Evolutionary conservation across 2,797 vertebrate species (phyloP), one percentile per base, ranked within the genome.

Genomic region (Anableps anableps): DNA sequence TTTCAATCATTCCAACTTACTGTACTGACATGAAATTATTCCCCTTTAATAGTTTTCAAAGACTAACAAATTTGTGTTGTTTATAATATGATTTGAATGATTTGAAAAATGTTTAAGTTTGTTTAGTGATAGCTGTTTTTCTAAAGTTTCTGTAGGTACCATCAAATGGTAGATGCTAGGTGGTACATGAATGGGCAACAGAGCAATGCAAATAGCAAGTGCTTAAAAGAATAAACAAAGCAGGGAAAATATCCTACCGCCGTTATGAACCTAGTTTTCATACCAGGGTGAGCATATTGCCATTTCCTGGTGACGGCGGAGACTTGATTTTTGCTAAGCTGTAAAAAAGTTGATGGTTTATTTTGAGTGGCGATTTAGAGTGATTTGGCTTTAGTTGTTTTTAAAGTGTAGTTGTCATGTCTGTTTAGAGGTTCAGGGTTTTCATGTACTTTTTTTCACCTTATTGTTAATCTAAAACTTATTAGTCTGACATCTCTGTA

Each of bases 401-500:
- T 29, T 60, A 29, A 11, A 23, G 53, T 26, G 34, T 64, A 34
- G 47, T 29, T 5, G 19, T 58, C 34, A 55, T 48, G 38, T 66
- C 47, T 81, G 47, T 80, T 86, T 45, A 43, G n/a, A 36, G 48
- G 55, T 75, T 83, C 34, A 55, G 23, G 77, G 60, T 66, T 23
- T 50, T 34, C 23, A 21, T 62, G 5, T 80, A 17, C 31, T 70
- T 74, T 38, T 74, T 68, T 48, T 86, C 58, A 83, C 70, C 83
- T 47, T 80, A 47, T 16, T 76, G 76, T 82, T 82, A 36, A 58
- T 75, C 79, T 82, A 31, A 73, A 76, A 83, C 77, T 77, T 75
- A 85, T 89, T 87, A 58, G 53, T 45, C 77, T 74, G 76, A 77
- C 66, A 72, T 76, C 60, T 60, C 47, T 62, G 72, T 72, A 75